A percentile compares a stretch with the other conserved stretches of the same genome.
Evolutionary conservation across 2,888 invertebrate genomes (phyloP).

Genomic region (Luffia ferchaultella): DNA sequence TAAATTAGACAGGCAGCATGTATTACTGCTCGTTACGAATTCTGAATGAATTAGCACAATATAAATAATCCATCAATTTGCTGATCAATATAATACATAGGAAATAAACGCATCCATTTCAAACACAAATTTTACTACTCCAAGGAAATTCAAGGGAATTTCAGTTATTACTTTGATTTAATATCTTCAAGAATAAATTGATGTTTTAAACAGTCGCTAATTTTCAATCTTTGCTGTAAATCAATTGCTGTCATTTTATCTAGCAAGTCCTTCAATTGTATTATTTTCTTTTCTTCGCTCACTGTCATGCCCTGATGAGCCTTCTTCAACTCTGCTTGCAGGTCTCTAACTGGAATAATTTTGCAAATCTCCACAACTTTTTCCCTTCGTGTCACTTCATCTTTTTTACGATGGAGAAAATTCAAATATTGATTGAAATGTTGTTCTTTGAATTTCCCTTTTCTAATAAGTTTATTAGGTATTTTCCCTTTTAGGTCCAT

Average conservation of each 20-base stretch:
- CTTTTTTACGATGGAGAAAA: constrained; percentile 95
- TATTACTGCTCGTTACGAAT: too few species aligned
- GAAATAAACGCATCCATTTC: too few species aligned
- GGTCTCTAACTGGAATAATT: constrained; percentile 81
- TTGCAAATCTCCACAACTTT: constrained; percentile 92
- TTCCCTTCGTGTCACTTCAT: constrained; percentile 96
- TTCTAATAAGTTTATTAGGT: constrained; percentile 91
- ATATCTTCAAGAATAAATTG: too few species aligned
- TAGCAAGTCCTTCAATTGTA: constrained; percentile 89
- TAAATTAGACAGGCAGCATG: too few species aligned
- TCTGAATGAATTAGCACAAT: too few species aligned
- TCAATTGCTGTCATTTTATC: constrained; percentile 92
- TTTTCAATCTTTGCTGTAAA: constrained; percentile 85
- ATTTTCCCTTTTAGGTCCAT: constrained; percentile 99
- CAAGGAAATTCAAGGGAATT: too few species aligned
- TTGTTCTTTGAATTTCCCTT: constrained; percentile 93
- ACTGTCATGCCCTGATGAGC: constrained; percentile 81
- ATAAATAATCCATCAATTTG: too few species aligned
- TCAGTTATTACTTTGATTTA: too few species aligned
- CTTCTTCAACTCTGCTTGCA: constrained; percentile 87
- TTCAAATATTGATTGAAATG: constrained; percentile 97
- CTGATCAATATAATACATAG: too few species aligned
- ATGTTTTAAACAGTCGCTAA: constrained; percentile 90
- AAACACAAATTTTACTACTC: too few species aligned
- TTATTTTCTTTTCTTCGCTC: constrained; percentile 87